Conservation (phyloP, 2,113 vertebrate genomes). For the Columba livia region DNA sequence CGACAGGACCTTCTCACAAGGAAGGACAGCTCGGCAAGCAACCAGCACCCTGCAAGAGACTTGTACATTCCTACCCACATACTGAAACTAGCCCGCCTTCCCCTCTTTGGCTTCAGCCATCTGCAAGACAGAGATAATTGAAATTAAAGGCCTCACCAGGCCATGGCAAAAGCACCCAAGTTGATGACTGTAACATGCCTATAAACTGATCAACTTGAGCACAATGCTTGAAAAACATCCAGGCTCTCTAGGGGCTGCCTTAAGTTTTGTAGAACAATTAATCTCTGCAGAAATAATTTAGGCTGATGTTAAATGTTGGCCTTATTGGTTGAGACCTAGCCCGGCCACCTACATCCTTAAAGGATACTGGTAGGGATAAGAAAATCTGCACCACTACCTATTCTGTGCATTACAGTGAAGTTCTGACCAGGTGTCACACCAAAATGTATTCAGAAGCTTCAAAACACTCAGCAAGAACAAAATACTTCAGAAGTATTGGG, state of each 20-base stretch:
- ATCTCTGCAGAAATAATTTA: background rate
- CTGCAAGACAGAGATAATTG: background rate
- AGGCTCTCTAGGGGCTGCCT: background rate
- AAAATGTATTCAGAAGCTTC: background rate
- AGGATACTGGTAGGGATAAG: background rate
- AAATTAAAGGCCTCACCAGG: background rate
- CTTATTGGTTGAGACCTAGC: background rate
- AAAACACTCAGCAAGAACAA: background rate
- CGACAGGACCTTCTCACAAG: background rate
- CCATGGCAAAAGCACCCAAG: background rate
- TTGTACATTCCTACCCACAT: background rate
- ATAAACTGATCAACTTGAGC: background rate
- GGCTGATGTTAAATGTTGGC: background rate
- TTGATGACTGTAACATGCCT: background rate
- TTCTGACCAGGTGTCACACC: background rate
- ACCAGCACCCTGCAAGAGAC: background rate
- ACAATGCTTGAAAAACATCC: background rate
- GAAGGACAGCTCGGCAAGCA: background rate
- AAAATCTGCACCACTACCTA: background rate
- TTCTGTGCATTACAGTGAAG: background rate
- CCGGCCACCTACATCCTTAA: background rate
- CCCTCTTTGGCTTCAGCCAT: background rate
- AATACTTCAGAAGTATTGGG: background rate
- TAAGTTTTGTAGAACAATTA: background rate
- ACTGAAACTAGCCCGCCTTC: background rate